These are phyloP conservation scores for Danaus plexippus DNA, from an alignment of 1,140 invertebrate genomes.

Conservation along the genomic window DNA sequence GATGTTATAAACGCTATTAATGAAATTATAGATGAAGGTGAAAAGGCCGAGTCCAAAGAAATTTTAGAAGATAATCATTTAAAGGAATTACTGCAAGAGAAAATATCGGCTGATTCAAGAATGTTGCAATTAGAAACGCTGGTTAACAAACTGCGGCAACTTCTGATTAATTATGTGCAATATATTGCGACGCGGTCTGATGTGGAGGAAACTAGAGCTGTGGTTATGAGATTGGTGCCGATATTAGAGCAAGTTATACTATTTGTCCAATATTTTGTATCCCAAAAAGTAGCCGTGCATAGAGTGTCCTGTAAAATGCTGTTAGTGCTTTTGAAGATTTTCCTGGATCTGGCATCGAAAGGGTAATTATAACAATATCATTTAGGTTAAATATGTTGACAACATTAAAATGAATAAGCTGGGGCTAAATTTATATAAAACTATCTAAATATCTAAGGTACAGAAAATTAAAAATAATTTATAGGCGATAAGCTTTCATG, in stretches of 20 bases:
- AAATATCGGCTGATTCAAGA: slow-evolving; percentile 73
- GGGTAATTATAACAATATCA: slow-evolving; percentile 47
- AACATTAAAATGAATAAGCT: too few species aligned
- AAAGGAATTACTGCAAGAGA: slow-evolving; percentile 74
- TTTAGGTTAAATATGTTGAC: too few species aligned
- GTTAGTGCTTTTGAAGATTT: slow-evolving; percentile 87
- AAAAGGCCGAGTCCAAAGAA: slow-evolving; percentile 54
- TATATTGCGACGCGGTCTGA: slow-evolving; percentile 31
- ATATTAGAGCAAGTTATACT: slow-evolving; percentile 85
- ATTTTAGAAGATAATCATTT: slow-evolving; percentile 76
- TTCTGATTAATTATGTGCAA: slow-evolving; percentile 37
- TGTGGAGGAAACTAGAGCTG: slow-evolving; percentile 33
- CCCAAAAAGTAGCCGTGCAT: slow-evolving; percentile 82
- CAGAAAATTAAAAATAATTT: too few species aligned
- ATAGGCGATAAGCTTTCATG: too few species aligned
- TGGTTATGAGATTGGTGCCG: slow-evolving; percentile 70
- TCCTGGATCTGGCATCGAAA: slow-evolving; percentile 87
- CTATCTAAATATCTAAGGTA: too few species aligned
- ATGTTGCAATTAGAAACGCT: slow-evolving; percentile 67
- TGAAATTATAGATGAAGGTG: slow-evolving; percentile 54
- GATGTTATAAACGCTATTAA: slow-evolving; percentile 58
- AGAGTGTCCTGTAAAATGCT: slow-evolving; percentile 86
- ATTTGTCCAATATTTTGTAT: slow-evolving; percentile 84
- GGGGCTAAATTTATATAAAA: too few species aligned
- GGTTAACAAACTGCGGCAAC: slow-evolving; percentile 33